Evolutionary conservation across 2,888 invertebrate genomes (phyloP).

Genomic region (Eledona agricola): DNA sequence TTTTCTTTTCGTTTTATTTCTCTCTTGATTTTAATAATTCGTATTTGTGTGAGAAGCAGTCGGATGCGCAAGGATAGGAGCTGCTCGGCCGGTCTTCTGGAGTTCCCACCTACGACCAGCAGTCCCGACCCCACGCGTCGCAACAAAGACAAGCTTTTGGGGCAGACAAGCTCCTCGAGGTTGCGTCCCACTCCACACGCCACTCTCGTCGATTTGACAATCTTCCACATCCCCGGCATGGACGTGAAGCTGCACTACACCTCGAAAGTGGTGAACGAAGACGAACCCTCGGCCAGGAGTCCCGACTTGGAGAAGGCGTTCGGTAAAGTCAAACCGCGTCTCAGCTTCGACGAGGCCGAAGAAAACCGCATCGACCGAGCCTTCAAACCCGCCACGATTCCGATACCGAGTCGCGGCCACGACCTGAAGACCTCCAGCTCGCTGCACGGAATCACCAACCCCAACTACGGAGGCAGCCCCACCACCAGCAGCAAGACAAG

Average conservation of each 20-base stretch:
- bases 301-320: constrained; percentile 53
- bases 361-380: constrained; percentile 59
- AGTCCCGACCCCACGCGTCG: constrained; percentile 60
- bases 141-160: constrained; percentile 57
- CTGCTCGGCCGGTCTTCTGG: constrained; percentile 60
- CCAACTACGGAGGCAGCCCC: constrained; percentile 58
- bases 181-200: constrained; percentile 59
- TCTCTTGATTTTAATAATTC: too few relatives aligned
- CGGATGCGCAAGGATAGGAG: constrained; percentile 78
- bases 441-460: constrained; percentile 61
- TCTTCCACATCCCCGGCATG: constrained; percentile 90
- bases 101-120: constrained; percentile 55
- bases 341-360: constrained; percentile 49
- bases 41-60: too few relatives aligned
- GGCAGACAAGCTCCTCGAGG: constrained; percentile 55
- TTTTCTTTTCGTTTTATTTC: too few relatives aligned
- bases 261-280: constrained; percentile 54
- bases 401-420: constrained; percentile 8
- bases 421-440: constrained; percentile 51
- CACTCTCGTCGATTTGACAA: constrained; percentile 77
- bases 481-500: constrained; percentile 53
- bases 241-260: constrained; percentile 71
- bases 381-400: constrained; percentile 52
- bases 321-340: constrained; percentile 35
- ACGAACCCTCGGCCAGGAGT: constrained; percentile 36